A percentile compares a stretch with the other conserved stretches of the same genome.
Conservation (phyloP, 2,113 vertebrate species). For the Henicopernis longicauda region DNA sequence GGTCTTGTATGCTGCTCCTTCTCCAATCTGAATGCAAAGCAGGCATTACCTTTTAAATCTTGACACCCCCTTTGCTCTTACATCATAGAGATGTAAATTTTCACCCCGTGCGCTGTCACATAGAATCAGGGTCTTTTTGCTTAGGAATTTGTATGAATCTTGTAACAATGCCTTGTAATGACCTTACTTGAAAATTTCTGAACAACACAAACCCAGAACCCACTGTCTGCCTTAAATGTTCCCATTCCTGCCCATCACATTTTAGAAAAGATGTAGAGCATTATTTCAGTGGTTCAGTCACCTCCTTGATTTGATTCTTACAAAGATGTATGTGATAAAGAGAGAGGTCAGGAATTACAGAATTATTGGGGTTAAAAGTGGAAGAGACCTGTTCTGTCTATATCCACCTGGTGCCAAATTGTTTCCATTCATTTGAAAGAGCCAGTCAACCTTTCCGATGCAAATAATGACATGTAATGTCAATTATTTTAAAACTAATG, state of each 20-base stretch:
- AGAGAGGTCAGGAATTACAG: not conserved
- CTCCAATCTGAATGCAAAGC: not conserved
- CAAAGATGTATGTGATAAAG: not conserved
- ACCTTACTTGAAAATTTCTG: not conserved
- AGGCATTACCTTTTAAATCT: not conserved
- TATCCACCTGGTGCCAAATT: not conserved
- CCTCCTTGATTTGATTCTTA: not conserved
- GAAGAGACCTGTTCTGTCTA: not conserved
- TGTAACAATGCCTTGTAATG: rapidly evolving
- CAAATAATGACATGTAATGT: not conserved
- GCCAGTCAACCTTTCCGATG: not conserved
- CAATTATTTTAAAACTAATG: not conserved
- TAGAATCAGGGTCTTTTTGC: not conserved
- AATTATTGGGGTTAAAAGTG: not conserved
- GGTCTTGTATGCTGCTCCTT: not conserved
- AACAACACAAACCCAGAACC: not conserved
- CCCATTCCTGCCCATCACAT: not conserved
- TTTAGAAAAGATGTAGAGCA: not conserved
- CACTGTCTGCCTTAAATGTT: not conserved
- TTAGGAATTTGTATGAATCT: not conserved
- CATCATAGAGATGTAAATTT: not conserved
- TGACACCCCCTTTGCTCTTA: not conserved
- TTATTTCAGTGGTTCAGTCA: not conserved
- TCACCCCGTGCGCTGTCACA: not conserved
- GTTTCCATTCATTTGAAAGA: not conserved